A percentile compares a stretch with the other conserved stretches of the same genome.
phyloP scores from a whole-genome alignment of 2,113 vertebrate genomes.

The Dipodomys merriami region DNA sequence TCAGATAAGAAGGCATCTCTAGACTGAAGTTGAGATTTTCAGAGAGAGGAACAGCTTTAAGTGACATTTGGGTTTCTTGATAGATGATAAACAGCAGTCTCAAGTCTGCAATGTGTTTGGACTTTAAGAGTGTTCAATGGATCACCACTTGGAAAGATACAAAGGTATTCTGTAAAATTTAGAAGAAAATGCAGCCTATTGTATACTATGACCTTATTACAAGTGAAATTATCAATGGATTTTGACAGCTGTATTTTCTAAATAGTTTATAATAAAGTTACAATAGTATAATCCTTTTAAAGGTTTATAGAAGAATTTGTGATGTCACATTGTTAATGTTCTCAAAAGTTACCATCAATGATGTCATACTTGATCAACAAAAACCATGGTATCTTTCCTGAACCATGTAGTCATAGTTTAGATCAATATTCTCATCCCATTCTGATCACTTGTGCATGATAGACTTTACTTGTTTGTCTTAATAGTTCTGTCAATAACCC shows the following conservation, averaged over 20 bases:
- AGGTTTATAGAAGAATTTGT: constrained; percentile 20
- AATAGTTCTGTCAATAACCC: neutral
- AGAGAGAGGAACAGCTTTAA: neutral
- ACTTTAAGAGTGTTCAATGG: neutral
- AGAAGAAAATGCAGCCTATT: constrained; percentile 18
- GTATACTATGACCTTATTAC: neutral
- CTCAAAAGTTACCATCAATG: neutral
- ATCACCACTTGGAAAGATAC: neutral
- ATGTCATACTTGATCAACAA: neutral
- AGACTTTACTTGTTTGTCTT: neutral
- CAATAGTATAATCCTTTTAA: neutral
- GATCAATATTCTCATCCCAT: neutral
- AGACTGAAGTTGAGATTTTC: neutral
- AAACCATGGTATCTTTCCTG: neutral
- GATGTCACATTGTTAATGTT: neutral
- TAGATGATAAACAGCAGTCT: neutral
- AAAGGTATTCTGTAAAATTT: neutral
- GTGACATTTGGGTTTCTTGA: neutral
- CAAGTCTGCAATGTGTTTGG: neutral
- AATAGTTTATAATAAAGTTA: constrained; percentile 1
- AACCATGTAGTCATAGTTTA: neutral
- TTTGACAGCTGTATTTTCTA: neutral
- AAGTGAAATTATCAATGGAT: neutral
- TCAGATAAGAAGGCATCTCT: neutral
- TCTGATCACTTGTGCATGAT: neutral